Evolutionary conservation across 2,113 vertebrate species (phyloP), one percentile per base, ranked within the genome.

Genomic region (Neolamprologus devosi): DNA sequence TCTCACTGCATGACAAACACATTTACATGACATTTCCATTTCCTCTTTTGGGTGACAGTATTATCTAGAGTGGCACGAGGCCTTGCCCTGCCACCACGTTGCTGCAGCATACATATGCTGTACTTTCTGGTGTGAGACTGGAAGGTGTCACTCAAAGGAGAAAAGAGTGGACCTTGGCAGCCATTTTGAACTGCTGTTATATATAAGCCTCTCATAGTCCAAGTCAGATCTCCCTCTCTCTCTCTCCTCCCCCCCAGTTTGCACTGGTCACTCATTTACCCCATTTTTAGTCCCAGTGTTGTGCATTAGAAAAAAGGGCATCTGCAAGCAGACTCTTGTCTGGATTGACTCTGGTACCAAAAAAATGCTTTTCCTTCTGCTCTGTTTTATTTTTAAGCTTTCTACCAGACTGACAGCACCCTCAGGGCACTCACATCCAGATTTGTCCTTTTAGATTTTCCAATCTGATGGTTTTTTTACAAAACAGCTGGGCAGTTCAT

Each of bases 21-120:
- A 87, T 78, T 93, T 91, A 87, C 86, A 90, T 87, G 80, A 92
- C 57, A 93, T 92, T 93, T 93, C 80, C 88, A 89, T 92, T 94
- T 94, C 89, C 88, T 93, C 85, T 84, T 92, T 82, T 81, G 68
- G 85, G 68, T 11, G 7, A 80, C 53, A 11, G 83, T 45, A 79
- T 83, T 63, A 81, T 84, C 51, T 58, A 26, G 37, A 60, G 45
- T 17, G 16, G 89, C 37, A 49, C 3, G 0, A 78, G 58, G 82
- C 47, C 57, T 88, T 65, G 81, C 63, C 45, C 83, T 80, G 45
- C 35, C 79, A 82, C 45, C 57, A 81, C 78, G 30, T 90, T 70
- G n/a, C 11, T 86, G 53, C 45, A 78, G 23, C 65, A 51, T 30
- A 83, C 70, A 58, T 58, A 73, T 35, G 23, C 23, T 19, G n/a